Evolutionary conservation across 2,888 invertebrate species (phyloP).

Genomic region (Yponomeuta malinellus): DNA sequence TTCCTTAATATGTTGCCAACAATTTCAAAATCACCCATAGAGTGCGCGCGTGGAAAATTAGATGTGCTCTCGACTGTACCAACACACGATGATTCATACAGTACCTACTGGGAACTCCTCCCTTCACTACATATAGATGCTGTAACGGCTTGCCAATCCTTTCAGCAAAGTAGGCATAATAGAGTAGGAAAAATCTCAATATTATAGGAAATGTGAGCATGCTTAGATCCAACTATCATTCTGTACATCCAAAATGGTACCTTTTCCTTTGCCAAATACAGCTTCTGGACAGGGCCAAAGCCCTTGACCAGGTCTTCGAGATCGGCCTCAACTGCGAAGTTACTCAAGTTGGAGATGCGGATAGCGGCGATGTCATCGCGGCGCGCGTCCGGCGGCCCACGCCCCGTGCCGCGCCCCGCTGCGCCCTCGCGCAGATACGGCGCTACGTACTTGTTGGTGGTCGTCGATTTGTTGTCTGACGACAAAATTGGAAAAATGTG

Average conservation of each 20-base stretch:
- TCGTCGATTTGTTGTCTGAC: constrained; percentile 59
- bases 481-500: not conserved
- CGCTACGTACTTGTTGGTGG: constrained; percentile 87
- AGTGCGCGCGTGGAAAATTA: too few species aligned
- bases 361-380: constrained; percentile 94
- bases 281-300: constrained; percentile 94
- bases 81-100: not conserved
- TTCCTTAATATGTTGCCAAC: too few species aligned
- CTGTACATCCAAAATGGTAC: constrained; percentile 23
- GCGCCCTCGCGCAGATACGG: constrained; percentile 93
- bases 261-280: constrained; percentile 97
- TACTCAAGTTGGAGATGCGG: constrained; percentile 97
- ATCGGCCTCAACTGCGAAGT: constrained; percentile 96
- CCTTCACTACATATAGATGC: not conserved
- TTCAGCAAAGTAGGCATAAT: too few species aligned
- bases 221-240: too few species aligned
- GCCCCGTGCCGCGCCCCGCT: constrained; percentile 81
- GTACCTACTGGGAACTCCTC: not conserved
- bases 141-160: too few species aligned
- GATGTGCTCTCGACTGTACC: too few species aligned
- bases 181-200: too few species aligned
- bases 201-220: too few species aligned
- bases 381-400: constrained; percentile 78
- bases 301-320: constrained; percentile 96
- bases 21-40: too few species aligned